Base-by-base conservation (phyloP, 2,113 vertebrate genomes). In the Alligator mississippiensis region DNA sequence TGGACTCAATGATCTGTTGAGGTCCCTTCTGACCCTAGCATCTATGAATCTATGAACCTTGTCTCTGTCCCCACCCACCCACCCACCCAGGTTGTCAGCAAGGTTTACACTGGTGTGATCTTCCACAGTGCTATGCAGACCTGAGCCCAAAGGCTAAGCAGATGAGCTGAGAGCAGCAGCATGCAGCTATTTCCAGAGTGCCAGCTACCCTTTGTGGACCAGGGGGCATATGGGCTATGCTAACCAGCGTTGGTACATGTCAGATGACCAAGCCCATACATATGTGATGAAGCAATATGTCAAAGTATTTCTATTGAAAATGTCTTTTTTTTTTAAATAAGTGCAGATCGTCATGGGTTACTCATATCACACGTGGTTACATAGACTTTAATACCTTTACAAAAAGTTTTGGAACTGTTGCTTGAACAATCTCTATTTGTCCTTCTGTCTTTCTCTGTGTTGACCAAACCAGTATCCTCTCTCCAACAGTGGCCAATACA, bases 271-370 rank as follows among this genome's bases (percentile, higher is more conserved):
- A 38, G 47, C 47, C 7, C 47, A 47, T 9, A 47, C 47, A 8
- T 47, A 47, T 47, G 47, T 47, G 47, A 8, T 47, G 7, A 93
- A 93, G 72, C 59, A 94, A 94, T 90, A 92, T 93, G 93, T 94
- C 90, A 95, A 90, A 94, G 80, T 18, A 11, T 59, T 89, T 90
- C 90, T 94, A 85, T 92, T 94, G 76, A 76, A 77, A 89, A 78
- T 92, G 87, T 13, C 47, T 47, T 47, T 47, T 38, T 93, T 91
- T 25, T 90, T 88, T 90, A 34, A 93, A 94, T 90, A 89, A 88
- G 87, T 96, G 92, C 4, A 84, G 75, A 89, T 84, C 96, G 95
- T 96, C 72, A 82, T 70, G 85, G 84, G 75, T 64, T 61, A 94
- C 90, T 61, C 87, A 72, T 84, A 92, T 94, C 86, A 94, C 59